A percentile compares a stretch with the other conserved stretches of the same genome.
Evolutionary conservation across 2,113 vertebrate species (phyloP).

Genomic region (Heterotilapia buettikoferi): DNA sequence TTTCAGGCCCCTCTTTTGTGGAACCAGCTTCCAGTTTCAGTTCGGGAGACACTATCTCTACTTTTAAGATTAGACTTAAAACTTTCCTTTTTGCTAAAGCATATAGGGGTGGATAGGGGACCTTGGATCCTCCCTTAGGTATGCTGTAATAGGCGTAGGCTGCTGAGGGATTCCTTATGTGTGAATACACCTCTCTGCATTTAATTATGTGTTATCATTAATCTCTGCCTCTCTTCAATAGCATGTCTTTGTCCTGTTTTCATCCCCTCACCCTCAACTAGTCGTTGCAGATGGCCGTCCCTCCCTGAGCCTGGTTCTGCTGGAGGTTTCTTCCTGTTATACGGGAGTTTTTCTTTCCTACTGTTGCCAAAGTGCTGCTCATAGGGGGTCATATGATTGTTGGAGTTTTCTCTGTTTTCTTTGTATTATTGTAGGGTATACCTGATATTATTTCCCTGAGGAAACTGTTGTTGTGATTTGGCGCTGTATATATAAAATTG

Average conservation of each 20-base stretch:
- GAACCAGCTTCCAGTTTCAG: neutral
- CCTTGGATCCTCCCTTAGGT: neutral
- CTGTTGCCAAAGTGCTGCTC: neutral
- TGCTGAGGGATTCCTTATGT: neutral
- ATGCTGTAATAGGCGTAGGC: neutral
- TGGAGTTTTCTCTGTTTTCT: neutral
- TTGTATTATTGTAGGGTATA: neutral
- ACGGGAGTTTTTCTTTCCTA: neutral
- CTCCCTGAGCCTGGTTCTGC: neutral
- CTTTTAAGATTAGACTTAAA: neutral
- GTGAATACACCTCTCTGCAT: neutral
- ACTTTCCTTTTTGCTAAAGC: neutral
- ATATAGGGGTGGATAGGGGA: neutral
- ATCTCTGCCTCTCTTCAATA: neutral
- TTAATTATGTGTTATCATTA: neutral
- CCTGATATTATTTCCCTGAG: neutral
- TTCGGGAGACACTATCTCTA: neutral
- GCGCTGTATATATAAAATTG: neutral
- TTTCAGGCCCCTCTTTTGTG: neutral
- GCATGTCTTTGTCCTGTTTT: neutral
- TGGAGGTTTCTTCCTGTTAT: neutral
- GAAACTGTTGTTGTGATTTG: neutral
- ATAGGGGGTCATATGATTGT: neutral
- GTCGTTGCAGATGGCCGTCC: rapidly evolving
- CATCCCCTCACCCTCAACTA: neutral